Percentiles rank a stretch among this genome's conserved stretches.
phyloP scores from a whole-genome alignment of 2,797 vertebrate genomes.

The Semotilus atromaculatus region DNA sequence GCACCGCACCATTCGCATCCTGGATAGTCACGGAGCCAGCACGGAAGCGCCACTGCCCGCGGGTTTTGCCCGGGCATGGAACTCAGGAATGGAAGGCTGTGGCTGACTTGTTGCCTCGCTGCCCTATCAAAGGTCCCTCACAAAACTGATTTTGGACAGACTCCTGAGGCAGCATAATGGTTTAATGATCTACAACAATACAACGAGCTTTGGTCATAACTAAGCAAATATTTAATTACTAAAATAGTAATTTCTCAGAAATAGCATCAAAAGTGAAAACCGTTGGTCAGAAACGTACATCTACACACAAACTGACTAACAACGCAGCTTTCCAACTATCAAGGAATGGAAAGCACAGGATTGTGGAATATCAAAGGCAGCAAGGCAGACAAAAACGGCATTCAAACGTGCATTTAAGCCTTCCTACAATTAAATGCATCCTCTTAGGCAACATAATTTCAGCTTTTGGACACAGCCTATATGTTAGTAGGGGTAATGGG shows the following conservation, averaged over 20 bases:
- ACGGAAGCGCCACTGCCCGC: background rate
- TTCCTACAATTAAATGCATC: background rate
- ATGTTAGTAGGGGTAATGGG: constrained; percentile 33
- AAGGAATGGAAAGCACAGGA: background rate
- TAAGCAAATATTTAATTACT: background rate
- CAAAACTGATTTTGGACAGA: too few relatives aligned
- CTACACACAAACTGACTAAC: background rate
- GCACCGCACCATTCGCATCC: too few relatives aligned
- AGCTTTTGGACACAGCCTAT: background rate
- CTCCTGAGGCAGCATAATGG: too few relatives aligned
- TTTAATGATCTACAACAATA: background rate
- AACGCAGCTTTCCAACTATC: background rate
- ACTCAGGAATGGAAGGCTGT: too few relatives aligned
- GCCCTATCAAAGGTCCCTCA: too few relatives aligned
- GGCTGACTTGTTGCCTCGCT: too few relatives aligned
- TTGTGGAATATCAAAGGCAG: background rate
- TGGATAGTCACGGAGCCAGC: too few relatives aligned
- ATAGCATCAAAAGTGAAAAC: background rate
- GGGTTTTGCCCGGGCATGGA: background rate
- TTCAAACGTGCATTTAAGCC: background rate
- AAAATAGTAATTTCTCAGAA: background rate
- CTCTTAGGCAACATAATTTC: background rate
- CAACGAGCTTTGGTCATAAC: background rate
- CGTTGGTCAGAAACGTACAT: background rate
- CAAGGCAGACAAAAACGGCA: background rate